Percentiles rank a stretch among this genome's conserved stretches.
Evolutionary conservation across 2,797 vertebrate species (phyloP).

Genomic region (Orestias chungarensis): DNA sequence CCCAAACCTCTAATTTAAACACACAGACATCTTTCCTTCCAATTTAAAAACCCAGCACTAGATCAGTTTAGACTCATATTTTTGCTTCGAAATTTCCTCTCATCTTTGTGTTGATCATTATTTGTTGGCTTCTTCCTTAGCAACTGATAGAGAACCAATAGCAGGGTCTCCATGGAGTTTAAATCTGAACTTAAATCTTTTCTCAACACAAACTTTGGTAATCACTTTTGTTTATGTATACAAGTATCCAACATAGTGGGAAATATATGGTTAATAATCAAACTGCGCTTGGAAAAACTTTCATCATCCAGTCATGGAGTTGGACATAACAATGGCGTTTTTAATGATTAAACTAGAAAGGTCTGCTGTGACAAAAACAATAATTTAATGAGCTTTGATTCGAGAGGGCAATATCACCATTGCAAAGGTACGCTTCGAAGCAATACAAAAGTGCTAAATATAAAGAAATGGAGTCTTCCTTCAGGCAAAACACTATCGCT

Average conservation of each 20-base stretch:
- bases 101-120: background rate
- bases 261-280: background rate
- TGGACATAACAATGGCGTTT: background rate
- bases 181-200: background rate
- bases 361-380: background rate
- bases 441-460: background rate
- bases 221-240: background rate
- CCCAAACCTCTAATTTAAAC: conserved; percentile 48
- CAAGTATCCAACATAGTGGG: background rate
- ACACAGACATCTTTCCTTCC: background rate
- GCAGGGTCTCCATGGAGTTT: background rate
- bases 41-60: conserved; percentile 46
- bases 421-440: background rate
- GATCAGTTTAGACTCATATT: conserved; percentile 38
- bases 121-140: background rate
- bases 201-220: background rate
- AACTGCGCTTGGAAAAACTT: background rate
- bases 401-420: background rate
- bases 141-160: background rate
- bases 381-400: background rate
- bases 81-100: too few relatives aligned
- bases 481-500: too few relatives aligned
- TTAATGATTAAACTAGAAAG: background rate
- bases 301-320: background rate
- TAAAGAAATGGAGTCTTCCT: too few relatives aligned